Percentiles rank a stretch among this genome's conserved stretches.
phyloP scores from a whole-genome alignment of 2,113 vertebrate species.

The Hippoglossus stenolepis region DNA sequence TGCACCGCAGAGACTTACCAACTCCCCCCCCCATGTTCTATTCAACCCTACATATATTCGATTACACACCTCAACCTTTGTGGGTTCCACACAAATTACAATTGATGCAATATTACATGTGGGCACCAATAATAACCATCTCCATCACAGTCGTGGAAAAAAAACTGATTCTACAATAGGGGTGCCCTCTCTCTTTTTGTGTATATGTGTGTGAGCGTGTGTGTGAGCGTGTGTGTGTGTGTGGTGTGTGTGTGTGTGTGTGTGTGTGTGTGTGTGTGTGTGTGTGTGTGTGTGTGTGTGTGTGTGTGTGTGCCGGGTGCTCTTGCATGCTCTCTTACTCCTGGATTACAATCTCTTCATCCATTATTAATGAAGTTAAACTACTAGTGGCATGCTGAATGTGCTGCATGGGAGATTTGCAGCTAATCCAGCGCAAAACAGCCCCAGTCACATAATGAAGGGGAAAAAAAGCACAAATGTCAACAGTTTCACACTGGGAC shows the following conservation, averaged over 20 bases:
- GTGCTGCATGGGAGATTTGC: constrained; percentile 99
- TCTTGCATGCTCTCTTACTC: constrained; percentile 85
- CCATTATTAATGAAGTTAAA: constrained; percentile 99
- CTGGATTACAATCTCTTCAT: constrained; percentile 99
- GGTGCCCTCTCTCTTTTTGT: constrained; percentile 41
- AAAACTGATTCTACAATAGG: constrained; percentile 25
- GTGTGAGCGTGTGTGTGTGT: background rate
- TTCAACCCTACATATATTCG: constrained; percentile 43
- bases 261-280: background rate
- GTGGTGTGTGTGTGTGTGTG: constrained; percentile 5
- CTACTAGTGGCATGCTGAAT: constrained; percentile 99
- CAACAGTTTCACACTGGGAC: constrained; percentile 99
- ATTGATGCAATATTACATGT: constrained; percentile 56
- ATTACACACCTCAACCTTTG: constrained; percentile 43
- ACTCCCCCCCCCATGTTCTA: constrained; percentile 10
- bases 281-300: background rate
- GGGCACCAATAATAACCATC: constrained; percentile 36
- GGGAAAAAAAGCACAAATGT: constrained; percentile 99
- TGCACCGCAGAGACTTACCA: constrained; percentile 63
- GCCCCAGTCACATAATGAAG: constrained; percentile 99
- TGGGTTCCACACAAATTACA: constrained; percentile 50
- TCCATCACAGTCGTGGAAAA: constrained; percentile 24
- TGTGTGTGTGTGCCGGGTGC: constrained; percentile 30
- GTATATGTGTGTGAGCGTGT: too few species aligned
- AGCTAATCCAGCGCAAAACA: constrained; percentile 99